These are phyloP conservation scores for Clepsis dumicolana DNA, from an alignment of 2,888 invertebrate genomes.

Conservation along the genomic window DNA sequence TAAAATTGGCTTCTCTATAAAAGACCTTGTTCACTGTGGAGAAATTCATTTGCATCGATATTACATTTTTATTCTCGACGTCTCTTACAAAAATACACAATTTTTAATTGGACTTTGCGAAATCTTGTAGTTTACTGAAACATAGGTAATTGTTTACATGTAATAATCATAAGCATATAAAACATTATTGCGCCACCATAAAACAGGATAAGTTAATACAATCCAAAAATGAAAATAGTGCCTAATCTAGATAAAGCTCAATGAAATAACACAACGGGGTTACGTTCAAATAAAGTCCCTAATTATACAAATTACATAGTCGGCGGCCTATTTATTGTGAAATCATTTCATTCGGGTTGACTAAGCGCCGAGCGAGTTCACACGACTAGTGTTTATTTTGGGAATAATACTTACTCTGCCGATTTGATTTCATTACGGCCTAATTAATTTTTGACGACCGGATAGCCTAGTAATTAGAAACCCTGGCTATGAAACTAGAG, in stretches of 20 bases:
- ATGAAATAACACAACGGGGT: background rate
- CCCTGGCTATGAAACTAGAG: too few species aligned
- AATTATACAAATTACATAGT: slow-evolving; percentile 20
- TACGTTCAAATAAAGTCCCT: background rate
- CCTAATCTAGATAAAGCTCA: background rate
- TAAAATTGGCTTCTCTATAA: slow-evolving; percentile 41
- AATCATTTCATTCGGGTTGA: slow-evolving; percentile 1
- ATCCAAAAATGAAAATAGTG: background rate
- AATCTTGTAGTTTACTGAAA: background rate
- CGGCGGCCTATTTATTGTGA: background rate
- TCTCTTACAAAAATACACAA: slow-evolving; percentile 6
- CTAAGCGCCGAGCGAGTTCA: slow-evolving; percentile 19
- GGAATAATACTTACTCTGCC: slow-evolving; percentile 12
- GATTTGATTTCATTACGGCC: background rate
- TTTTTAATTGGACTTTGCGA: slow-evolving; percentile 5
- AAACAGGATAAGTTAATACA: background rate
- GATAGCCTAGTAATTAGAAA: too few species aligned
- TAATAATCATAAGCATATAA: background rate
- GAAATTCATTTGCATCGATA: slow-evolving; percentile 40
- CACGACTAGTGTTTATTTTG: slow-evolving; percentile 34
- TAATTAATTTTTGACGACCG: too few species aligned
- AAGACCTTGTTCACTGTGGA: slow-evolving; percentile 27
- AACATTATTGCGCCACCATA: background rate
- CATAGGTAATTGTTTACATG: background rate
- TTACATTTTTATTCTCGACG: slow-evolving; percentile 21